phyloP scores from a whole-genome alignment of 2,888 invertebrate genomes.

The Ennomos quercinarius region DNA sequence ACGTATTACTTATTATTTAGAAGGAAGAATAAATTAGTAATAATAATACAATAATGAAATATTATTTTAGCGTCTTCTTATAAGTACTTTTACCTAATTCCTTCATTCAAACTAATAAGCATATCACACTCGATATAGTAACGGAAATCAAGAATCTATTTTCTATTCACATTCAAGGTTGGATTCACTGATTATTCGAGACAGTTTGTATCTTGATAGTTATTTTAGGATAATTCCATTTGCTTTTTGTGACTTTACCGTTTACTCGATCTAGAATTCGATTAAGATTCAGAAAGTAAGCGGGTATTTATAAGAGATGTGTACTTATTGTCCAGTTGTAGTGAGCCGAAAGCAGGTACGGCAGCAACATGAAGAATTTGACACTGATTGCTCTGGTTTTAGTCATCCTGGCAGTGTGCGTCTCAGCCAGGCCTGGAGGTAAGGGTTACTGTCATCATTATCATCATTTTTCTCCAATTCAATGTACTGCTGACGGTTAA shows the following conservation, averaged over 20 bases:
- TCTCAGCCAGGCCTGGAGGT: conserved; percentile 45
- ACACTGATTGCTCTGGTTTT: conserved; percentile 39
- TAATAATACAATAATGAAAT: too few relatives aligned
- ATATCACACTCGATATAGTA: too few relatives aligned
- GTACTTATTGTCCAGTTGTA: background rate
- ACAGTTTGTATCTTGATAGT: background rate
- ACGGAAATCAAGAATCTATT: conserved; percentile 6
- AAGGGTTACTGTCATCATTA: too few relatives aligned
- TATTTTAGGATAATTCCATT: conserved; percentile 22
- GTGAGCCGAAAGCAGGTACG: conserved; percentile 1
- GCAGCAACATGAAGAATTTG: conserved; percentile 45
- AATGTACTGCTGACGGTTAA: too few relatives aligned
- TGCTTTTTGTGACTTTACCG: conserved; percentile 35
- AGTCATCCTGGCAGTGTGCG: conserved; percentile 39
- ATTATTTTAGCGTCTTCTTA: too few relatives aligned
- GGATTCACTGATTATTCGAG: background rate
- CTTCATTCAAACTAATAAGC: too few relatives aligned
- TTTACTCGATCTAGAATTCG: conserved; percentile 28
- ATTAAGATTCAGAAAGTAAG: conserved; percentile 32
- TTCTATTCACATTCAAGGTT: conserved; percentile 16
- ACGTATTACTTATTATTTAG: too few relatives aligned
- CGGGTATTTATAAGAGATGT: conserved; percentile 46
- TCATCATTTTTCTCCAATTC: too few relatives aligned
- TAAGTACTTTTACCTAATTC: too few relatives aligned
- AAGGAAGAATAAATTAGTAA: too few relatives aligned